Evolutionary conservation across 2,797 vertebrate genomes (phyloP).

Genomic region (Hydrolagus colliei): DNA sequence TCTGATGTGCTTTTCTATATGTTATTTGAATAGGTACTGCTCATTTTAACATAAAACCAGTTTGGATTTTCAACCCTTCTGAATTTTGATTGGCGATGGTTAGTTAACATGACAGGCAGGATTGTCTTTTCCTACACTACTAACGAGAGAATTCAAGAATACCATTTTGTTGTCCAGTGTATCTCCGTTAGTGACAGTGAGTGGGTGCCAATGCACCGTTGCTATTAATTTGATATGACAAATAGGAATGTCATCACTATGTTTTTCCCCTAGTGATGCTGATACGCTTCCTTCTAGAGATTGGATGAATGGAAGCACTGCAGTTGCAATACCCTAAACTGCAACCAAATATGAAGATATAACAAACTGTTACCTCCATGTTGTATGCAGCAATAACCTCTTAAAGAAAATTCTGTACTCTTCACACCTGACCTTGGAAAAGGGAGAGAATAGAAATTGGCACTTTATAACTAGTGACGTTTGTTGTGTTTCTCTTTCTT

Average conservation of each 20-base stretch:
- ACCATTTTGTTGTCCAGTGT: neutral
- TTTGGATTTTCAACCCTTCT: neutral
- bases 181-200: neutral
- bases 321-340: neutral
- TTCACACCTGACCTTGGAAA: too few species aligned
- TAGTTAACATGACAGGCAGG: neutral
- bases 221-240: too few species aligned
- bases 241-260: too few species aligned
- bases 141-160: neutral
- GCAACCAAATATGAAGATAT: neutral
- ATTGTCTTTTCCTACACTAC: neutral
- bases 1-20: constrained; percentile 5
- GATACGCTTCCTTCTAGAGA: too few species aligned
- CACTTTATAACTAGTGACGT: too few species aligned
- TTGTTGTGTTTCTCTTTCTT: too few species aligned
- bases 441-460: too few species aligned
- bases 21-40: constrained; percentile 5
- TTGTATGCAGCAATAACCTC: too few species aligned
- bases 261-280: too few species aligned
- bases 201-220: too few species aligned
- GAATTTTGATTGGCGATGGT: neutral
- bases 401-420: too few species aligned
- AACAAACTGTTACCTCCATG: neutral
- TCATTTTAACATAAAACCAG: neutral
- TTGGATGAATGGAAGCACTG: neutral